Percentiles rank a stretch among this genome's conserved stretches.
phyloP scores from a whole-genome alignment of 2,888 invertebrate genomes.

The Allacma fusca region DNA sequence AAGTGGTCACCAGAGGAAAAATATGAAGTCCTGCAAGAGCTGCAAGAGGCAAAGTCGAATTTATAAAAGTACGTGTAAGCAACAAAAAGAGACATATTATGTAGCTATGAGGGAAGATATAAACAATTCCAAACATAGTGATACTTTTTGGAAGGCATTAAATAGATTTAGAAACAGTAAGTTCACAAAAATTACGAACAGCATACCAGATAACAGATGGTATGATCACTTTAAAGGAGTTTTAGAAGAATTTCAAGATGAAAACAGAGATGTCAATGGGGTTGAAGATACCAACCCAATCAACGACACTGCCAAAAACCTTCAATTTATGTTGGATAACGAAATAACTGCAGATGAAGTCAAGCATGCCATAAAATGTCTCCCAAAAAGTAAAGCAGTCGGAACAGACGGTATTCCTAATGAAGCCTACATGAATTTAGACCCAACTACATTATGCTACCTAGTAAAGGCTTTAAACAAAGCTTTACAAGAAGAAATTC shows the following conservation, averaged over 20 bases:
- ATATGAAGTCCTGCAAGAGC: no score
- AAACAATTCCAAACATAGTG: no score
- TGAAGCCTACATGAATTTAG: background rate
- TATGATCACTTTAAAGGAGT: no score
- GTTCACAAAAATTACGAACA: no score
- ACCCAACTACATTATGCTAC: background rate
- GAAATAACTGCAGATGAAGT: background rate
- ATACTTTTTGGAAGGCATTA: no score
- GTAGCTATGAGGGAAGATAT: no score
- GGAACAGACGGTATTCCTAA: background rate
- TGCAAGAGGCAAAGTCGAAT: no score
- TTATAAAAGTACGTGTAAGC: no score
- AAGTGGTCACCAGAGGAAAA: no score
- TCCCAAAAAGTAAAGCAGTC: background rate
- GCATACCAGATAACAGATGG: no score
- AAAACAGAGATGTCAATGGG: background rate
- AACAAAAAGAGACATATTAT: no score
- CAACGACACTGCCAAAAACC: background rate
- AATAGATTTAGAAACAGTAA: no score
- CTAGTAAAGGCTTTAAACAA: background rate
- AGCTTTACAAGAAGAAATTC: background rate
- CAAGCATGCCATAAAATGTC: background rate
- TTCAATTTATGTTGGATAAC: background rate
- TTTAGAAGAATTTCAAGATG: background rate
- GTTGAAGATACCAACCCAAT: background rate